phyloP scores from a whole-genome alignment of 2,113 vertebrate species.

The Dendrocopos noguchii region DNA sequence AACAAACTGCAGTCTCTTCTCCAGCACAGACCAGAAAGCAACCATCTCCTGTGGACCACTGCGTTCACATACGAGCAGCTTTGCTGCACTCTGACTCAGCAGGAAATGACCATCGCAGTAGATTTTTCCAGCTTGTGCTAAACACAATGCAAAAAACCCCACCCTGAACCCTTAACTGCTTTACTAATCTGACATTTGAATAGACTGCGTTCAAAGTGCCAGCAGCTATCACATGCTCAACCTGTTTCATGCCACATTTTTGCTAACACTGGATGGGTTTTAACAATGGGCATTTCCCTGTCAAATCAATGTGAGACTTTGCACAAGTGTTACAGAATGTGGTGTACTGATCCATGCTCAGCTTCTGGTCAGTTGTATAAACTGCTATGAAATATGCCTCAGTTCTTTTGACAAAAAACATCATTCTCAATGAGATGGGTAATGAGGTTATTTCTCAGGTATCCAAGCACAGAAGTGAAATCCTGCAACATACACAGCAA shows the following conservation, averaged over 20 bases:
- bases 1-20: constrained; percentile 2
- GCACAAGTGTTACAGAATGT: not conserved
- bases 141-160: not conserved
- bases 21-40: constrained; percentile 10
- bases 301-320: not conserved
- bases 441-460: not conserved
- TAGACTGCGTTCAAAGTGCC: not conserved
- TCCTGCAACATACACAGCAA: not conserved
- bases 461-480: not conserved
- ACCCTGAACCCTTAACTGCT: not conserved
- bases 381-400: not conserved
- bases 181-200: constrained; percentile 49
- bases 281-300: constrained; percentile 54
- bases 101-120: not conserved
- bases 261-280: constrained; percentile 41
- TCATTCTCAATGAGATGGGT: not conserved
- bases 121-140: constrained; percentile 42
- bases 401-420: constrained; percentile 5
- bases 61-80: not conserved
- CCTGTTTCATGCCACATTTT: constrained; percentile 18
- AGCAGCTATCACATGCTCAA: constrained; percentile 25
- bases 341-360: not conserved
- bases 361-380: not conserved
- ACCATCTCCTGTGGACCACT: not conserved
- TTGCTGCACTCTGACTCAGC: constrained; percentile 49